Percentiles rank a stretch among this genome's conserved stretches.
phyloP scores from a whole-genome alignment of 2,888 invertebrate genomes.

The Drosophila falleni region DNA sequence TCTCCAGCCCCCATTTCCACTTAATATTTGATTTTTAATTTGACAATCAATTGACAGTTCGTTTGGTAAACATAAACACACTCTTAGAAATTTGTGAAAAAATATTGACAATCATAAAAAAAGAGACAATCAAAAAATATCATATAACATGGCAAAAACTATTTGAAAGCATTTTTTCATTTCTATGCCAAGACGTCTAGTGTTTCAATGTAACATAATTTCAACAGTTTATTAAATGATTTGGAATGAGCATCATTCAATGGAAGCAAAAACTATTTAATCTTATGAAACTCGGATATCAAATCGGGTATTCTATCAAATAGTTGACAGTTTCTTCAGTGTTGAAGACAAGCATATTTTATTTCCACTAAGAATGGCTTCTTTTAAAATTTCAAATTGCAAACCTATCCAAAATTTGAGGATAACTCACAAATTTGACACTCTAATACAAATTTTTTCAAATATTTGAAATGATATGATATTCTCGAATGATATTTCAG shows the following conservation, averaged over 20 bases:
- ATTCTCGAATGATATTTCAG: no score
- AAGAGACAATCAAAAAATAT: slow-evolving; percentile 55
- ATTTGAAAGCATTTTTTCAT: slow-evolving; percentile 48
- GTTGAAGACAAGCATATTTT: not conserved
- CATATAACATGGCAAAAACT: slow-evolving; percentile 67
- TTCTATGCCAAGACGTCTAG: slow-evolving; percentile 12
- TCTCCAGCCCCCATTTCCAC: not conserved
- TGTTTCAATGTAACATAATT: slow-evolving; percentile 30
- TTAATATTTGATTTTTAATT: slow-evolving; percentile 72
- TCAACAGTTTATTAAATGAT: slow-evolving; percentile 55
- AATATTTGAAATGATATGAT: not conserved
- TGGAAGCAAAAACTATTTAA: slow-evolving; percentile 11
- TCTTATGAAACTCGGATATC: not conserved
- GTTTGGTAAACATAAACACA: slow-evolving; percentile 73
- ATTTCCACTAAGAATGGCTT: not conserved
- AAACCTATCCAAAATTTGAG: not conserved
- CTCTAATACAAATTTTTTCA: not conserved
- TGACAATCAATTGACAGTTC: slow-evolving; percentile 82
- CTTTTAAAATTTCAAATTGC: not conserved
- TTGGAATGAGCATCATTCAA: slow-evolving; percentile 26
- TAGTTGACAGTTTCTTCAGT: not conserved
- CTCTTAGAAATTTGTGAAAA: slow-evolving; percentile 60
- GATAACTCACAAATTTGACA: not conserved
- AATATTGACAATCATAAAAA: slow-evolving; percentile 54
- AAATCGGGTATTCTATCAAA: not conserved